Base-by-base conservation (phyloP, 2,797 vertebrate genomes). In the Leptodactylus fallax region DNA sequence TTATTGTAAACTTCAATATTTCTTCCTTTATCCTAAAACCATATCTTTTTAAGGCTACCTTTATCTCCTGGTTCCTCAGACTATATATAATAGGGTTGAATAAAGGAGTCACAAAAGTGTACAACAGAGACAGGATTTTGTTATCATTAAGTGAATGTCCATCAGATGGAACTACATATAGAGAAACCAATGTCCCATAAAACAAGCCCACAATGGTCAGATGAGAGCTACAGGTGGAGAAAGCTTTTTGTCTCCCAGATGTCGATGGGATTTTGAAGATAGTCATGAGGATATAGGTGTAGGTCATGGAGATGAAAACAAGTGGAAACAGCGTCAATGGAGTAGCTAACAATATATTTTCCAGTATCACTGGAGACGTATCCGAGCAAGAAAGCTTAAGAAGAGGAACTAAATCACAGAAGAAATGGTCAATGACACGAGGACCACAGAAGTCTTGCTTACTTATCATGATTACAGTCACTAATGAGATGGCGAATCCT, bases 361-460 rank as follows among this genome's bases (percentile, higher is more conserved):
- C 36, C 0, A 90, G 53, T 78, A 91, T 82, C 8, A 53, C 87
- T 0, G 87, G 49, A 6, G 45, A 74, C 0, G 72, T 78, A 7
- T 88, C 90, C 9, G 87, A 55, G 14, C 91, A 92, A 3, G 90
- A 91, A 67, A 90, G 45, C 3, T 60, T 79, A 27, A 93, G 90
- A 27, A 93, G 90, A 65, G 93, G 92, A 6, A 90, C 83, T 17
- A 93, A 90, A 49, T 93, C 92, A 74, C 93, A 92, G 87, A 93
- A 93, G 86, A 91, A 92, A 51, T 92, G 93, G 49, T 91, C 88
- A 6, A 93, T 87, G 9, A 83, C n/a, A 36, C 65, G 72, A 19
- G 67, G 16, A 1, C 86, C 86, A 77, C 86, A 87, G 45, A 87
- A 87, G 21, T 88, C 0, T 87, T 80, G 21, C 85, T 88, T 71